Evolutionary conservation across 2,797 vertebrate species (phyloP).

Genomic region (Anableps anableps): DNA sequence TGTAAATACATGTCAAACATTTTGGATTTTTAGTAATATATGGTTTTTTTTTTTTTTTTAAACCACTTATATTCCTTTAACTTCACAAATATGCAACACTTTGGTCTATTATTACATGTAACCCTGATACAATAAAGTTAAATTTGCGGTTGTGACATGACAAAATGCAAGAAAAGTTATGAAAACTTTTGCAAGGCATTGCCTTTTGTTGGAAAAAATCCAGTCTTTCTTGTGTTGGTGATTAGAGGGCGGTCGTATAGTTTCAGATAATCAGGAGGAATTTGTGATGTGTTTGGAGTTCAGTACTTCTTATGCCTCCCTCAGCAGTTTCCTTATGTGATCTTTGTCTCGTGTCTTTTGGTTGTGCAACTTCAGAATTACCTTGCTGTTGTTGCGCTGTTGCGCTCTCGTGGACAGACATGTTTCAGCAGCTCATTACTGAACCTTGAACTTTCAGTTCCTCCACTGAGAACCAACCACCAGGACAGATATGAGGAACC

Average conservation of each 20-base stretch:
- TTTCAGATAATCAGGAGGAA: conserved; percentile 1
- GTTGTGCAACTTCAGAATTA: conserved; percentile 45
- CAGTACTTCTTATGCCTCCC: conserved; percentile 9
- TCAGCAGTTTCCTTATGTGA: conserved; percentile 9
- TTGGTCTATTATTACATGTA: neutral
- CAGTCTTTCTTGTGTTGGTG: neutral
- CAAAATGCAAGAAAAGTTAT: neutral
- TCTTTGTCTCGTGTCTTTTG: conserved; percentile 12
- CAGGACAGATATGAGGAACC: neutral
- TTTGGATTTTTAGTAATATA: neutral
- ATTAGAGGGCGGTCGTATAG: neutral
- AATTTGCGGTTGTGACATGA: neutral
- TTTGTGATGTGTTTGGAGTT: conserved; percentile 18
- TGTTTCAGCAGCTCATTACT: conserved; percentile 11
- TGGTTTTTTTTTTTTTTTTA: too few relatives aligned
- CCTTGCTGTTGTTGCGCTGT: neutral
- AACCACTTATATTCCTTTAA: neutral
- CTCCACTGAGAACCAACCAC: conserved; percentile 5
- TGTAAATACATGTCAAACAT: neutral
- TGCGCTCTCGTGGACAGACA: neutral
- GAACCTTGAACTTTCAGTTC: conserved; percentile 67
- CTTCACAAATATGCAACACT: neutral
- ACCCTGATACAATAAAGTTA: neutral
- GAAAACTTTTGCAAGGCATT: neutral
- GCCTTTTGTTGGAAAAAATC: neutral